Evolutionary conservation across 2,888 invertebrate genomes (phyloP).

Genomic region (Acanthosepion pharaonis): DNA sequence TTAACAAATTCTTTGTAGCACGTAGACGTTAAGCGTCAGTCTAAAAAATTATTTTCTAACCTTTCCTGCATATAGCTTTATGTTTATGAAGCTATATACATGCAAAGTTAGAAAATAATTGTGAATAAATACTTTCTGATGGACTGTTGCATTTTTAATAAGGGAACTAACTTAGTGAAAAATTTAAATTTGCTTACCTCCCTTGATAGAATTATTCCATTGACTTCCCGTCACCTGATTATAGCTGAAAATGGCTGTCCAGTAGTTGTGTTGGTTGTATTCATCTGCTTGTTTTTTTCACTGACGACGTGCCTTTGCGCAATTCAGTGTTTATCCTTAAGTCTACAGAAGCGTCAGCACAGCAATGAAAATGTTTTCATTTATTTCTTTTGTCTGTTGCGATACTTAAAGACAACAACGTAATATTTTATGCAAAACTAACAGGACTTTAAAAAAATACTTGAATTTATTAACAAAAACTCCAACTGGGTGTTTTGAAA

Average conservation of each 20-base stretch:
- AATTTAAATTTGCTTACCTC: not conserved
- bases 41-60: no score
- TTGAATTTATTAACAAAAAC: not conserved
- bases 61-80: no score
- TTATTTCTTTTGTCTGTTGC: not conserved
- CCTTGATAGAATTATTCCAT: not conserved
- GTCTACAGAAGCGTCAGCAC: not conserved
- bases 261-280: not conserved
- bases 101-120: no score
- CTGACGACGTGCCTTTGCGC: not conserved
- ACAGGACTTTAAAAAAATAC: not conserved
- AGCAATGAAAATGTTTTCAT: not conserved
- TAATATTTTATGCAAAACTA: not conserved
- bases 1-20: no score
- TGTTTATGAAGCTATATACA: no score
- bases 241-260: not conserved
- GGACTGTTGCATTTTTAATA: not conserved
- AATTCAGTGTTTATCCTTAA: not conserved
- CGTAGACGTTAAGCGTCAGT: no score
- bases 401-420: not conserved
- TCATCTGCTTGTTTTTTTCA: not conserved
- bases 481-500: not conserved
- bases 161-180: not conserved
- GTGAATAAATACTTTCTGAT: no score
- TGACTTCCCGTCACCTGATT: conserved; percentile 33